phyloP scores from a whole-genome alignment of 2,797 vertebrate genomes.

The Octomys mimax region DNA sequence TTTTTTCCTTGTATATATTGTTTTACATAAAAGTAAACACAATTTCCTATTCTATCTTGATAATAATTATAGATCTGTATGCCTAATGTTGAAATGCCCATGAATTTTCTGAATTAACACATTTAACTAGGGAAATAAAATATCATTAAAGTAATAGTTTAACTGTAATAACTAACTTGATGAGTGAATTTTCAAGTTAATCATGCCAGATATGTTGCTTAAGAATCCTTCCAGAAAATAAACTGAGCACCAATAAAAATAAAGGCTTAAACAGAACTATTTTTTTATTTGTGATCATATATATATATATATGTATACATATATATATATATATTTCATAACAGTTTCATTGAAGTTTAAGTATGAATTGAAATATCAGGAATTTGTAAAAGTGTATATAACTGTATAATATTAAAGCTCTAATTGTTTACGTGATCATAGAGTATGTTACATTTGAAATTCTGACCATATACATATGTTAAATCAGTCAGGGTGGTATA shows the following conservation, averaged over 20 bases:
- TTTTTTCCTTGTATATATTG: neutral
- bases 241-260: neutral
- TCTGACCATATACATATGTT: neutral
- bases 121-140: neutral
- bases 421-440: neutral
- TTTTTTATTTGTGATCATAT: conserved; percentile 35
- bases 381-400: conserved; percentile 21
- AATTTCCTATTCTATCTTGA: neutral
- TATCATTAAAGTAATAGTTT: conserved; percentile 61
- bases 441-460: neutral
- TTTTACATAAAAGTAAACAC: conserved; percentile 34
- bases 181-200: conserved; percentile 48
- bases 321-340: neutral
- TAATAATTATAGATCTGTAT: conserved; percentile 48
- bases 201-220: conserved; percentile 21
- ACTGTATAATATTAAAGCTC: neutral
- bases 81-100: conserved; percentile 1
- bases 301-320: too few species aligned
- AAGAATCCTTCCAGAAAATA: neutral
- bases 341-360: conserved; percentile 46
- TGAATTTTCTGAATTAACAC: conserved; percentile 42
- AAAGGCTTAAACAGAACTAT: neutral
- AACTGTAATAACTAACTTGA: conserved; percentile 6
- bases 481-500: conserved; percentile 1
- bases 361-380: conserved; percentile 23